Percentiles rank a stretch among this genome's conserved stretches.
Conservation (phyloP, 2,888 invertebrate genomes). For the Helicoverpa assulta region DNA sequence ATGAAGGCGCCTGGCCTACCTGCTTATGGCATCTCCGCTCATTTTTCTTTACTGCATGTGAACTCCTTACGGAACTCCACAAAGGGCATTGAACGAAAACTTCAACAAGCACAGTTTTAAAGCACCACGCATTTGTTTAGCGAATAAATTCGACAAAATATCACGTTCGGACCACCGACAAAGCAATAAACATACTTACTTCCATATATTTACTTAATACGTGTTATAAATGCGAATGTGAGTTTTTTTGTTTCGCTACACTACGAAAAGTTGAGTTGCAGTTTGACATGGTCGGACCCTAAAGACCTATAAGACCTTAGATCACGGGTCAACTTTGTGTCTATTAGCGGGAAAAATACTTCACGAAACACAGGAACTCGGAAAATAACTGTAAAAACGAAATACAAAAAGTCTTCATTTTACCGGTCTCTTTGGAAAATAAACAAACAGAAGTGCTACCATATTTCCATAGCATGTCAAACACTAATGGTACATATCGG, state of each 20-base stretch:
- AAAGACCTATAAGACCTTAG: too few relatives aligned
- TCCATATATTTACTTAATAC: too few relatives aligned
- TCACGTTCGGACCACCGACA: conserved; percentile 46
- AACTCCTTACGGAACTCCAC: background rate
- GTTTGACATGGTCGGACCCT: too few relatives aligned
- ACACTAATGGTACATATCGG: conserved; percentile 44
- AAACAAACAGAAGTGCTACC: conserved; percentile 7
- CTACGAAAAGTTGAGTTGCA: too few relatives aligned
- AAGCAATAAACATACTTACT: conserved; percentile 13
- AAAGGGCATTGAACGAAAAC: conserved; percentile 30
- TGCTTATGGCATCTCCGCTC: too few relatives aligned
- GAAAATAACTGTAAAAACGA: conserved; percentile 3
- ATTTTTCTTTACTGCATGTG: too few relatives aligned
- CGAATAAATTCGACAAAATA: conserved; percentile 51
- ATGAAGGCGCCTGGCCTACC: too few relatives aligned
- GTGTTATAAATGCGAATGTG: too few relatives aligned
- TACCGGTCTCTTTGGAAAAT: conserved; percentile 21
- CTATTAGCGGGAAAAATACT: too few relatives aligned
- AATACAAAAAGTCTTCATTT: background rate
- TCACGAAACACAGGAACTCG: too few relatives aligned
- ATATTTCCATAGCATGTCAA: conserved; percentile 40
- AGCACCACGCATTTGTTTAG: conserved; percentile 3
- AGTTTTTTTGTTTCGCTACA: too few relatives aligned
- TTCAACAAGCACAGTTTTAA: conserved; percentile 30
- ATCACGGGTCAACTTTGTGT: too few relatives aligned